Conservation (phyloP, 2,113 vertebrate species). For the Antennarius striatus region DNA sequence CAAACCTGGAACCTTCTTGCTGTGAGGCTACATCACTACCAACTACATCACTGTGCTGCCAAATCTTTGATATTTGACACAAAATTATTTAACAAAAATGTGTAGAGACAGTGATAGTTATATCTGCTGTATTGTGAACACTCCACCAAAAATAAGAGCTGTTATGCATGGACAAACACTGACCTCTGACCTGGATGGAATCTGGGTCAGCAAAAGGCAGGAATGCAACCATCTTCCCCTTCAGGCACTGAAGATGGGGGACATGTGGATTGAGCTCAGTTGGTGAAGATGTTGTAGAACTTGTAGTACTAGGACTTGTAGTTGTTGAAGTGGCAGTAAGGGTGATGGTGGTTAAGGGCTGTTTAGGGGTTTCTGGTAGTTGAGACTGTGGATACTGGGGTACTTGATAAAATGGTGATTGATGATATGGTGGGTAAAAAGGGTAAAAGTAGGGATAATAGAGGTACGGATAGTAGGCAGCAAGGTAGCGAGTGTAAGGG, state of each 20-base stretch:
- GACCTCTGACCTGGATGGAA: slow-evolving; percentile 77
- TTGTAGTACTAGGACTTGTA: slow-evolving; percentile 6
- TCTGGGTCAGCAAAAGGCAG: slow-evolving; percentile 68
- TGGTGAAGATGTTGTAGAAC: neutral
- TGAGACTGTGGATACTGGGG: slow-evolving; percentile 14
- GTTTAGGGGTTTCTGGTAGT: neutral
- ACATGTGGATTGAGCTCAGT: slow-evolving; percentile 6
- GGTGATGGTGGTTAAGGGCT: neutral
- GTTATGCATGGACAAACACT: slow-evolving; percentile 24
- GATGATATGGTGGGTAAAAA: slow-evolving; percentile 8
- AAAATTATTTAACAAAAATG: too few species aligned
- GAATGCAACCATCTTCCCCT: slow-evolving; percentile 41
- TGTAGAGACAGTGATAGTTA: too few species aligned
- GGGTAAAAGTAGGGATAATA: slow-evolving; percentile 20
- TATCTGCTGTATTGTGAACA: too few species aligned
- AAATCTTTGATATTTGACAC: too few species aligned
- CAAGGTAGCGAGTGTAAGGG: slow-evolving; percentile 14
- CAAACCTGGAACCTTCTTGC: too few species aligned
- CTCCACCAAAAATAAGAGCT: neutral
- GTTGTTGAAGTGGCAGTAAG: neutral
- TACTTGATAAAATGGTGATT: neutral
- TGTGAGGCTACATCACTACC: too few species aligned
- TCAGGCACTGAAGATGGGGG: slow-evolving; percentile 55
- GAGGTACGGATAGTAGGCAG: slow-evolving; percentile 27
- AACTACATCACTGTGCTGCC: too few species aligned